Conservation (phyloP, 92 coral and sea anemone species). For the Epizoanthus fatuus region DNA sequence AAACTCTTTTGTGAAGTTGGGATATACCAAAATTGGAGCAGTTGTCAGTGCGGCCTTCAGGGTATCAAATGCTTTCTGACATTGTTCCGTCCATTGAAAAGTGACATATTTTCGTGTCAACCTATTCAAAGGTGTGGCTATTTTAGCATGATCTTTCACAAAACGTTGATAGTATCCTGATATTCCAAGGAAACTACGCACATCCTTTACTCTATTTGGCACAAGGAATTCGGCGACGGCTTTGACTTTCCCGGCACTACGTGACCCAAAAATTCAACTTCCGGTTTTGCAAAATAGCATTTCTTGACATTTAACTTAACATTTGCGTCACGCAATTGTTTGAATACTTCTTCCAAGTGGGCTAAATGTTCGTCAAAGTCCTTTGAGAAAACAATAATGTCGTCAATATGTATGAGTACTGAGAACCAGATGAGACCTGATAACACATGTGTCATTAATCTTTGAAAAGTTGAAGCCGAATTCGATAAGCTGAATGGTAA, state of each 20-base stretch:
- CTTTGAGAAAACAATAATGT: neutral
- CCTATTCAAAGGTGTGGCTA: slow-evolving; percentile 23
- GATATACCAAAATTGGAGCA: slow-evolving; percentile 22
- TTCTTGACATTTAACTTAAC: slow-evolving; percentile 17
- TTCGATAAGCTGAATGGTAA: neutral
- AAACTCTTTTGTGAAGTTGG: slow-evolving; percentile 31
- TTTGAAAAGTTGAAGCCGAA: slow-evolving; percentile 20
- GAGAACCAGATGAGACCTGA: neutral
- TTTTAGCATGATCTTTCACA: neutral
- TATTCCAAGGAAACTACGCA: slow-evolving; percentile 7
- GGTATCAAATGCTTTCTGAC: slow-evolving; percentile 3
- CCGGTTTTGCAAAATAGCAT: neutral
- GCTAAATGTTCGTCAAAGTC: slow-evolving; percentile 8
- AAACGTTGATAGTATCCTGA: slow-evolving; percentile 32
- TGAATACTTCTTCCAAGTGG: neutral
- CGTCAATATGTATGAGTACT: neutral
- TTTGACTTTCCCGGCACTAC: slow-evolving; percentile 10
- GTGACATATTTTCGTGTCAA: neutral
- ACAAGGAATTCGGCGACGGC: too few relatives aligned
- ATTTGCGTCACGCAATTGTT: neutral
- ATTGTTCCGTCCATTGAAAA: slow-evolving; percentile 19
- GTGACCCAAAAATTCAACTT: slow-evolving; percentile 1
- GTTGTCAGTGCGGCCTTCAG: slow-evolving; percentile 1
- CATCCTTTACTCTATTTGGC: too few relatives aligned
- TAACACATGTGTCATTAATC: slow-evolving; percentile 21